Percentiles rank a stretch among this genome's conserved stretches.
These are phyloP conservation scores for Coptodon rendalli DNA, from an alignment of 2,113 vertebrate species.

Conservation along the genomic window DNA sequence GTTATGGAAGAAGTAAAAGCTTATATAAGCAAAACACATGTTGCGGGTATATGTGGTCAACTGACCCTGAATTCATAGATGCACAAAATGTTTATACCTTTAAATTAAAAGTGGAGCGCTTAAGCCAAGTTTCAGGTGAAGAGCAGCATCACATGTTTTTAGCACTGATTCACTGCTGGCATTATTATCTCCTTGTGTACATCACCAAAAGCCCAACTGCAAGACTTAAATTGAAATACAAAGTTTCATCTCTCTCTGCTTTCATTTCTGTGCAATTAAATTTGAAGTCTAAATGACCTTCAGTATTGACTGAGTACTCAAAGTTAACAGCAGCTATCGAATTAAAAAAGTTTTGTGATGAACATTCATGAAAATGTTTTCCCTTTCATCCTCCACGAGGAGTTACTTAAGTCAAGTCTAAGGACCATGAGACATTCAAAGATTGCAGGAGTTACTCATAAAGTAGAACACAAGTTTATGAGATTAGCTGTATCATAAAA, in stretches of 20 bases:
- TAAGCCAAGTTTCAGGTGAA: background rate
- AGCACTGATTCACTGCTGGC: background rate
- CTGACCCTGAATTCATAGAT: background rate
- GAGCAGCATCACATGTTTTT: background rate
- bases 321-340: background rate
- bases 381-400: background rate
- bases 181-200: background rate
- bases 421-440: background rate
- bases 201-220: background rate
- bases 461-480: background rate
- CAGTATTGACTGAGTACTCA: background rate
- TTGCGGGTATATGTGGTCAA: background rate
- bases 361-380: background rate
- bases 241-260: accelerated
- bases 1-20: background rate
- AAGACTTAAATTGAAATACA: background rate
- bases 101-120: background rate
- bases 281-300: background rate
- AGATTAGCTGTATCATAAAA: background rate
- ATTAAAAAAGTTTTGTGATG: background rate
- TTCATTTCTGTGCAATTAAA: background rate
- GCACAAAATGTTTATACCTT: background rate
- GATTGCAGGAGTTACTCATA: background rate
- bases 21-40: background rate
- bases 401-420: background rate